A percentile compares a stretch with the other conserved stretches of the same genome.
Conservation (phyloP, 2,113 vertebrate species). For the Columba janthina region DNA sequence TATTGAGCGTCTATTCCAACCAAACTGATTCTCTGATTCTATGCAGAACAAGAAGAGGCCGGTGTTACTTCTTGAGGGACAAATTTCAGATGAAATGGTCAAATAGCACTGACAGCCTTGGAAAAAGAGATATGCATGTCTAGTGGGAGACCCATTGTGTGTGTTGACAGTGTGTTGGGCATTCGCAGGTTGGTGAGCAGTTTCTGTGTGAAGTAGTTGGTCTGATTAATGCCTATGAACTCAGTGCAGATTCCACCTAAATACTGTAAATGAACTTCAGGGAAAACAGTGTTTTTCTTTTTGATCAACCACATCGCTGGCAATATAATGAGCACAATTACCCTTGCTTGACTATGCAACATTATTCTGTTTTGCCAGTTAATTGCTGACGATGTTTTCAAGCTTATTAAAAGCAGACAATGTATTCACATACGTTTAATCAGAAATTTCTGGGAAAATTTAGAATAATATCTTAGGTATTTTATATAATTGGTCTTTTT, state of each 20-base stretch:
- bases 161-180: not conserved
- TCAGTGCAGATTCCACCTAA: slow-evolving; percentile 3
- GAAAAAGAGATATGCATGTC: not conserved
- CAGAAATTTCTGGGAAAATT: not conserved
- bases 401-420: slow-evolving; percentile 46
- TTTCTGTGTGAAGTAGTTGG: not conserved
- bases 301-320: slow-evolving; percentile 47
- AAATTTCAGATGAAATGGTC: not conserved
- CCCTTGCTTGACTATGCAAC: slow-evolving; percentile 1
- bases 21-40: no score
- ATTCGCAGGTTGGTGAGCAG: not conserved
- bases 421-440: slow-evolving; percentile 15
- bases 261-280: slow-evolving; percentile 33
- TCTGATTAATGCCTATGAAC: not conserved
- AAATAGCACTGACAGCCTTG: not conserved
- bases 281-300: slow-evolving; percentile 16
- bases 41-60: not conserved
- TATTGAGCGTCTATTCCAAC: no score
- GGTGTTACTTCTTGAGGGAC: not conserved
- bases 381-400: slow-evolving; percentile 50
- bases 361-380: not conserved
- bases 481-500: not conserved
- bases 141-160: not conserved
- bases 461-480: not conserved
- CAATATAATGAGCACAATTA: slow-evolving; percentile 49